These are phyloP conservation scores for Diplodus sargus DNA, from an alignment of 2,797 vertebrate species.

Conservation along the genomic window DNA sequence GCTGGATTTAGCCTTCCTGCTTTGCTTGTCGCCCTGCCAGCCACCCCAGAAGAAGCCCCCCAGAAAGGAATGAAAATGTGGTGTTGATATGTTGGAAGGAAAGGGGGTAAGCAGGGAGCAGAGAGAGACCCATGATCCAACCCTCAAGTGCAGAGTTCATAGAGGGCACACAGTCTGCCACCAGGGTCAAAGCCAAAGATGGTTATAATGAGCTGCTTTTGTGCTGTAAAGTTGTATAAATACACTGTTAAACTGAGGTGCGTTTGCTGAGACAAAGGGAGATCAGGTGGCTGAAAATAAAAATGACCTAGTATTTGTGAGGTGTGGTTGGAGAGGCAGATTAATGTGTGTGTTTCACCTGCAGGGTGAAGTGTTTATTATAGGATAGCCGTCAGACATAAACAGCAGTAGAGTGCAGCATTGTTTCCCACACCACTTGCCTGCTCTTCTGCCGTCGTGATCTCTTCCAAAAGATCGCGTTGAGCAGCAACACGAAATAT, in stretches of 20 bases:
- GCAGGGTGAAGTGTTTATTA: constrained; percentile 56
- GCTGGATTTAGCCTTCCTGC: constrained; percentile 81
- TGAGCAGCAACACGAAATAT: constrained; percentile 15
- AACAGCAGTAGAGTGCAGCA: constrained; percentile 19
- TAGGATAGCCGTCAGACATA: constrained; percentile 50
- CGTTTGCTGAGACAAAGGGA: constrained; percentile 11
- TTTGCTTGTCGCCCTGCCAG: constrained; percentile 79
- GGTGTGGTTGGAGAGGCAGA: constrained; percentile 47
- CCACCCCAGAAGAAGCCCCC: constrained; percentile 59
- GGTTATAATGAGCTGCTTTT: constrained; percentile 25
- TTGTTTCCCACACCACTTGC: constrained; percentile 2
- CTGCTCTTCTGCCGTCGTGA: constrained; percentile 21
- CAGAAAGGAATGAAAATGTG: constrained; percentile 72
- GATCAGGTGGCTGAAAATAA: constrained; percentile 11
- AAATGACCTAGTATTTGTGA: constrained; percentile 3
- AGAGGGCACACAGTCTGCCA: constrained; percentile 25
- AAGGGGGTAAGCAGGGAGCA: constrained; percentile 20
- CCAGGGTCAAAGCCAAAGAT: constrained; percentile 8
- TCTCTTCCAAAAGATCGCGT: constrained; percentile 35
- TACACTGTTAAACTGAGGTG: not conserved
- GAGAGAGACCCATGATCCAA: constrained; percentile 28
- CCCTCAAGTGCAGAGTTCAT: constrained; percentile 26
- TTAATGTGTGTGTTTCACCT: constrained; percentile 57
- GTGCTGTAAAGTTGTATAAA: constrained; percentile 11
- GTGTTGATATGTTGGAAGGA: constrained; percentile 60